Conservation (phyloP, 2,888 invertebrate species). For the Oscheius myriophilus region DNA sequence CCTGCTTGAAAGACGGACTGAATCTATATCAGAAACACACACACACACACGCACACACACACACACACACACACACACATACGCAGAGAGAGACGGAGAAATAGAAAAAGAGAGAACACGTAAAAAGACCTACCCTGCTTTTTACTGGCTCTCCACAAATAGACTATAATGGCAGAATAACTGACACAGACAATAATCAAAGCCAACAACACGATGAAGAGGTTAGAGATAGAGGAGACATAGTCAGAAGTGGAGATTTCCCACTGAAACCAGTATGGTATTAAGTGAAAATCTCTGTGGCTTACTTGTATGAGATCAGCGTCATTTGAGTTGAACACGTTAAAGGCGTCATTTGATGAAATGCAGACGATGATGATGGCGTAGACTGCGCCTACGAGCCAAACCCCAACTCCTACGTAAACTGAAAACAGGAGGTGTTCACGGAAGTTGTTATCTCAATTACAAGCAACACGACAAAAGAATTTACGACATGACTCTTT, state of each 20-base stretch:
- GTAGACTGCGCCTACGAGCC: conserved; percentile 46
- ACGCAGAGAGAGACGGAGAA: too few species aligned
- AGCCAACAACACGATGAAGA: conserved; percentile 45
- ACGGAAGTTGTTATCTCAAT: too few species aligned
- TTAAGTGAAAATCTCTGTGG: not conserved
- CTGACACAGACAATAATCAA: conserved; percentile 39
- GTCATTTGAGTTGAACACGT: conserved; percentile 39
- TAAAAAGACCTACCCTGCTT: conserved; percentile 28
- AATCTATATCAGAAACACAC: too few species aligned
- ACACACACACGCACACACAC: too few species aligned
- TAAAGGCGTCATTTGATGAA: conserved; percentile 52
- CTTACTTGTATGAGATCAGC: conserved; percentile 44
- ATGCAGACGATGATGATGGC: conserved; percentile 45
- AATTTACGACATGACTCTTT: too few species aligned
- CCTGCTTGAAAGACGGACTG: too few species aligned
- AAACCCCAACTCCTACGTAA: conserved; percentile 38
- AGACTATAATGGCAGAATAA: conserved; percentile 45
- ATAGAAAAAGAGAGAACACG: not conserved
- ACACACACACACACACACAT: too few species aligned
- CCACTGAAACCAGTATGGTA: conserved; percentile 21
- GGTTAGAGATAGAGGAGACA: conserved; percentile 46
- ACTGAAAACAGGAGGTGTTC: conserved; percentile 28
- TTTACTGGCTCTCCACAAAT: conserved; percentile 38
- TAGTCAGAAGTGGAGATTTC: conserved; percentile 34
- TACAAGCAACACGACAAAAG: too few species aligned